Percentiles rank a stretch among this genome's conserved stretches.
These are phyloP conservation scores for Amblyjoppa proteus DNA, from an alignment of 2,888 invertebrate species.

Conservation along the genomic window DNA sequence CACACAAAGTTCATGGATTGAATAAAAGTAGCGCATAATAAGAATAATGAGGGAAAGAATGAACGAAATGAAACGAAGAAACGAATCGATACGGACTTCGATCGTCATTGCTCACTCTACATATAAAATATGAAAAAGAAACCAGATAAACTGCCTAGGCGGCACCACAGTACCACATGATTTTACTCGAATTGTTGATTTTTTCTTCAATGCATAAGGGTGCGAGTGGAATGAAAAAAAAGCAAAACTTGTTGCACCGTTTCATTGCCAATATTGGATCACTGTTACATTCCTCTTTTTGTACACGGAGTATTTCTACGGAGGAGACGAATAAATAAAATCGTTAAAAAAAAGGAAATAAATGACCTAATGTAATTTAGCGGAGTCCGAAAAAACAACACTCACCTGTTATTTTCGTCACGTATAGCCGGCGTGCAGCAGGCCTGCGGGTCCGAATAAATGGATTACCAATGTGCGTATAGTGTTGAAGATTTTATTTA, in stretches of 20 bases:
- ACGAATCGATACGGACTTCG: conserved; percentile 19
- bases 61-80: neutral
- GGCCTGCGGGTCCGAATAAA: conserved; percentile 42
- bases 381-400: conserved; percentile 35
- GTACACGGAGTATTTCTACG: conserved; percentile 70
- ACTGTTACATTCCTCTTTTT: conserved; percentile 74
- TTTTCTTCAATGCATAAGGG: conserved; percentile 27
- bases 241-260: conserved; percentile 54
- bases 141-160: conserved; percentile 55
- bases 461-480: conserved; percentile 36
- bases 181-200: conserved; percentile 55
- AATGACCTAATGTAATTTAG: conserved; percentile 11
- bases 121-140: conserved; percentile 13
- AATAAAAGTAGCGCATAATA: conserved; percentile 55
- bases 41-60: conserved; percentile 40
- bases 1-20: conserved; percentile 61
- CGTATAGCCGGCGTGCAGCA: conserved; percentile 28
- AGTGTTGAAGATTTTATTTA: conserved; percentile 67
- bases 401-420: conserved; percentile 38
- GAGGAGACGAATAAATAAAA: conserved; percentile 65
- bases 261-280: conserved; percentile 64
- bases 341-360: conserved; percentile 20
- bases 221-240: conserved; percentile 40
- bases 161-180: conserved; percentile 34
- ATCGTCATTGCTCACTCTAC: conserved; percentile 59